Percentiles rank a stretch among this genome's conserved stretches.
Conservation (phyloP, 2,113 vertebrate genomes). For the Spermophilus dauricus region DNA sequence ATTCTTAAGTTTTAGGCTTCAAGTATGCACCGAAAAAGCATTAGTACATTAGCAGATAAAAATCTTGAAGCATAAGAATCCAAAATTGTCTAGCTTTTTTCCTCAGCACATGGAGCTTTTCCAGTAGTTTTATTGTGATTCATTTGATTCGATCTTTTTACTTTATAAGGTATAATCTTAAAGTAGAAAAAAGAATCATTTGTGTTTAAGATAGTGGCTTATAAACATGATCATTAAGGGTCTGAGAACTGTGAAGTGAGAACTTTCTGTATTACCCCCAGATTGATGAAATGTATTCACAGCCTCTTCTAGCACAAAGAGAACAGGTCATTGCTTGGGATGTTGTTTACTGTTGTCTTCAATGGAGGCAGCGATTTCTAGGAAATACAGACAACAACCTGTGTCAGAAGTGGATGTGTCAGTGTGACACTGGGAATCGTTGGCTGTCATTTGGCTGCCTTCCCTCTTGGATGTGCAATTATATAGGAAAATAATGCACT, state of each 20-base stretch:
- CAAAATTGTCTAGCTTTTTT: conserved; percentile 25
- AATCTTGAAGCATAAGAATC: conserved; percentile 46
- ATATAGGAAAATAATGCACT: conserved; percentile 23
- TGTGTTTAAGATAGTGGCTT: conserved; percentile 50
- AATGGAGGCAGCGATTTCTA: conserved; percentile 60
- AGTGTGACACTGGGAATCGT: conserved; percentile 61
- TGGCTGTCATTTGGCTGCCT: conserved; percentile 66
- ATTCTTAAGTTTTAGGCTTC: conserved; percentile 49
- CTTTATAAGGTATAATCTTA: conserved; percentile 48
- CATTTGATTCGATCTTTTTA: conserved; percentile 49
- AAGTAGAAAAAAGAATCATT: conserved; percentile 30
- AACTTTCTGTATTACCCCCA: not conserved
- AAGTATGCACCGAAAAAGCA: conserved; percentile 10
- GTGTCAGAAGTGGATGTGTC: conserved; percentile 62
- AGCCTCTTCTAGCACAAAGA: conserved; percentile 10
- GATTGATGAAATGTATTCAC: not conserved
- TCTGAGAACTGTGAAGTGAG: not conserved
- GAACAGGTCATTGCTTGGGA: not conserved
- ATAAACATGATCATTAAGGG: not conserved
- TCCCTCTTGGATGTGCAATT: conserved; percentile 54
- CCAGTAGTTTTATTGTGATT: conserved; percentile 43
- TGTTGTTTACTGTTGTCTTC: conserved; percentile 21
- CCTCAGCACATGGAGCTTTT: not conserved
- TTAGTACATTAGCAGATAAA: conserved; percentile 27
- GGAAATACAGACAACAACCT: conserved; percentile 73